Base-by-base conservation (phyloP, 2,113 vertebrate genomes). In the Gymnobelideus leadbeateri region DNA sequence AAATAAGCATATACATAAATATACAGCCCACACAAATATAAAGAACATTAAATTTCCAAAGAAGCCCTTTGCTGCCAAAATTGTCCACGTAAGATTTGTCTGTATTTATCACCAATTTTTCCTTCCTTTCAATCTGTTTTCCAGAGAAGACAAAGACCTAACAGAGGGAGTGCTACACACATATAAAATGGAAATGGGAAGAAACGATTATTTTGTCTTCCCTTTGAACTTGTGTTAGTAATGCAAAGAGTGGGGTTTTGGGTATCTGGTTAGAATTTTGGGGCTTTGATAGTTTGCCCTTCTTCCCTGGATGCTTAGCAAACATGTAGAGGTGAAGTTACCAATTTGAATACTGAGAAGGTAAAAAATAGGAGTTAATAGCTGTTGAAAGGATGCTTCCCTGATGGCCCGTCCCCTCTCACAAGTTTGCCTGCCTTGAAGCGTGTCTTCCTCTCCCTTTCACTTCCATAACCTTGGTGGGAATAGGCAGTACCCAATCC, bases 121-220 rank as follows among this genome's bases (percentile, higher is more conserved):
- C 43, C 91, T 94, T 92, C 57, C 47, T 97, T 92, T 90, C 8
- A 95, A 94, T 92, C 28, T 5, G 51, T 94, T 89, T 50, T 93
- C 51, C 14, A 95, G 51, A 89, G 94, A 91, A 77, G 37, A 90
- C 89, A 68, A 68, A 68, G 0, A 7, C 50, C 57, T 49, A 91
- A 89, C 28, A 51, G 43, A 89, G 9, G 89, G 47, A 90, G 11
- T n/a, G 21, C 24, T 90, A 51, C 6, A 31, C 28, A 28, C 43
- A 94, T 9, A 52, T 5, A 8, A 94, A 94, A 89, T 14, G 43
- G 77, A 37, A 93, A 92, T 84, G n/a, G n/a, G 68, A 43, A 84
- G n/a, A 49, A 46, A 96, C 37, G 28, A 89, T 50, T 3, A 52
- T 91, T 89, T 96, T 61, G n/a, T 10, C 21, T 90, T 46, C 95